Evolutionary conservation across 2,888 invertebrate species (phyloP).

Genomic region (Exephanes ischioxanthus): DNA sequence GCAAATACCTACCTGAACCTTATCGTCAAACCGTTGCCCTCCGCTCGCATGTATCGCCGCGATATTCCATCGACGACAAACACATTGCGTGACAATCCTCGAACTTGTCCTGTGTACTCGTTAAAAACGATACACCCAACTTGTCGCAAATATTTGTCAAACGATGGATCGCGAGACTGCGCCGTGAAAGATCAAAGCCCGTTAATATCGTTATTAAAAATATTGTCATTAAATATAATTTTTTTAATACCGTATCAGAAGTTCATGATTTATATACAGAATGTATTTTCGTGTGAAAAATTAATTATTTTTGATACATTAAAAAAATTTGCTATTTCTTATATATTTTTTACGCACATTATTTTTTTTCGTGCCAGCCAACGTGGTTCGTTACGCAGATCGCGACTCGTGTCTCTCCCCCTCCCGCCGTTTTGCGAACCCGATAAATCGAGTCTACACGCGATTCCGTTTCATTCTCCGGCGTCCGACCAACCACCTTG

Average conservation of each 20-base stretch:
- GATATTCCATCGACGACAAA: not conserved
- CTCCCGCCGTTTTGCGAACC: constrained; percentile 39
- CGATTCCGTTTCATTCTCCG: constrained; percentile 43
- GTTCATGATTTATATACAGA: too few relatives aligned
- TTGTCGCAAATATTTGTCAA: constrained; percentile 12
- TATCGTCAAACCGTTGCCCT: constrained; percentile 14
- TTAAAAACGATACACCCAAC: constrained; percentile 3
- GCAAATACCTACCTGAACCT: constrained; percentile 58
- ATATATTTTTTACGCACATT: not conserved
- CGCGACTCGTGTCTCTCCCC: constrained; percentile 16
- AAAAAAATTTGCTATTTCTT: not conserved
- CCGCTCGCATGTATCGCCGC: constrained; percentile 5
- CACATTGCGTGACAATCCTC: constrained; percentile 3
- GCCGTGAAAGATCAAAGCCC: not conserved
- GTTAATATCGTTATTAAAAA: not conserved
- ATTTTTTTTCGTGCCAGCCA: constrained; percentile 11
- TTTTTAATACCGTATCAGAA: not conserved
- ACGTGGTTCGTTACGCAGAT: constrained; percentile 40
- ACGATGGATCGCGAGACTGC: not conserved
- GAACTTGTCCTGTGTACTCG: not conserved
- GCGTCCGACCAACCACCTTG: constrained; percentile 32
- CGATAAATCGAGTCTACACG: constrained; percentile 28
- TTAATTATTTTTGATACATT: too few relatives aligned
- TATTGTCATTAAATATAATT: not conserved
- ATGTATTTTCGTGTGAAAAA: too few relatives aligned